Evolutionary conservation across 2,797 vertebrate genomes (phyloP).

Genomic region (Nasua narica): DNA sequence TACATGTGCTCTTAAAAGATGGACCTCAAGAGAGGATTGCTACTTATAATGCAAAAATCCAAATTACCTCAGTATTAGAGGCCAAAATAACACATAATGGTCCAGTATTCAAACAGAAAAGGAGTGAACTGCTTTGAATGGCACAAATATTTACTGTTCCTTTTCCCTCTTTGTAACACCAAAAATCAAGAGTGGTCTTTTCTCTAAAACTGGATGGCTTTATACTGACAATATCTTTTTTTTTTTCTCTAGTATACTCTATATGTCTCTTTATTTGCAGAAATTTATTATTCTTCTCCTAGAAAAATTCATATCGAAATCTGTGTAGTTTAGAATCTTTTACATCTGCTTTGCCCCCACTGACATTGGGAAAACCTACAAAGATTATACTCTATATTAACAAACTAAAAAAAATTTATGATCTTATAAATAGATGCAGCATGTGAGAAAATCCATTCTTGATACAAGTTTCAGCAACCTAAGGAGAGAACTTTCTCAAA

Average conservation of each 20-base stretch:
- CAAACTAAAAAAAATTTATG: neutral
- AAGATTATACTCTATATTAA: neutral
- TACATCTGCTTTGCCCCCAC: neutral
- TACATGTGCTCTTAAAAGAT: neutral
- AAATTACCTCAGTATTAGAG: neutral
- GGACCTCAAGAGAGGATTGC: neutral
- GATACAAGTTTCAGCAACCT: neutral
- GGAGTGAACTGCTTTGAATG: neutral
- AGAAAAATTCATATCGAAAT: neutral
- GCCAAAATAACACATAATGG: neutral
- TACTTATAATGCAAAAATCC: neutral
- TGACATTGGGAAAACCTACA: neutral
- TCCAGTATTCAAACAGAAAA: neutral
- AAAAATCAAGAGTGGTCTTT: neutral
- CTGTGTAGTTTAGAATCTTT: neutral
- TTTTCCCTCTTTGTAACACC: neutral
- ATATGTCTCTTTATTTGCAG: neutral
- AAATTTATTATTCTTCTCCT: neutral
- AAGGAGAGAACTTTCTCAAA: neutral
- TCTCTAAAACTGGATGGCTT: neutral
- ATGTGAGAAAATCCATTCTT: neutral
- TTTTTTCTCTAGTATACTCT: neutral
- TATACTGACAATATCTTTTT: neutral
- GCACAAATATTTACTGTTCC: neutral
- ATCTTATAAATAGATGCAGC: neutral